Percentiles rank a stretch among this genome's conserved stretches.
phyloP scores from a whole-genome alignment of 2,113 vertebrate species.

The Nothocercus julius region DNA sequence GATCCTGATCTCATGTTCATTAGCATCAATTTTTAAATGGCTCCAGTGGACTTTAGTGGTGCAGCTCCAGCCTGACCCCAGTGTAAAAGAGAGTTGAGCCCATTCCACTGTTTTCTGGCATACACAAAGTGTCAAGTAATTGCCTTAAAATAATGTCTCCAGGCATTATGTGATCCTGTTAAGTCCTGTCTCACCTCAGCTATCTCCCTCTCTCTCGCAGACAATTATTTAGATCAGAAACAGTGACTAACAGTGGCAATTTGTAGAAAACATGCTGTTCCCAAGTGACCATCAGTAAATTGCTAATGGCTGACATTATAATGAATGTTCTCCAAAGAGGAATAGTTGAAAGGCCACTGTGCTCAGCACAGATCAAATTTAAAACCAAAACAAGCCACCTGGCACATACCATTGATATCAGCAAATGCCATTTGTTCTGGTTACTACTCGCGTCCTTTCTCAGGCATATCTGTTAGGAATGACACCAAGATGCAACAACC shows the following conservation, averaged over 20 bases:
- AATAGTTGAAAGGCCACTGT: constrained; percentile 23
- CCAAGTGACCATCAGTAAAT: constrained; percentile 53
- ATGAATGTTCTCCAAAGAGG: not conserved
- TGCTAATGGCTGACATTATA: constrained; percentile 49
- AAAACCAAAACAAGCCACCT: constrained; percentile 18
- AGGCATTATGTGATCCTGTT: not conserved
- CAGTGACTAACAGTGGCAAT: constrained; percentile 55
- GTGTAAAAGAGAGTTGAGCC: not conserved
- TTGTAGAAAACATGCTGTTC: constrained; percentile 51
- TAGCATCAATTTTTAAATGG: not conserved
- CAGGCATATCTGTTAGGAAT: not conserved
- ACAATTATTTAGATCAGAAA: constrained; percentile 54
- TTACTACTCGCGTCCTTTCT: not conserved
- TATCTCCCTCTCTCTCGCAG: not conserved
- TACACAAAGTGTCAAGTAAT: not conserved
- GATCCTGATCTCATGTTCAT: constrained; percentile 24
- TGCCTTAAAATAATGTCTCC: not conserved
- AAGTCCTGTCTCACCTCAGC: not conserved
- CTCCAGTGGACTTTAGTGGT: not conserved
- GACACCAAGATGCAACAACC: not conserved
- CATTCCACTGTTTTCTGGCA: not conserved
- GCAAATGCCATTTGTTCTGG: constrained; percentile 23
- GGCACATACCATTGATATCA: not conserved
- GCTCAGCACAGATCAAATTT: constrained; percentile 6
- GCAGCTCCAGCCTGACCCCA: not conserved